Conservation (phyloP, 2,113 vertebrate genomes). For the Acrocephalus arundinaceus region DNA sequence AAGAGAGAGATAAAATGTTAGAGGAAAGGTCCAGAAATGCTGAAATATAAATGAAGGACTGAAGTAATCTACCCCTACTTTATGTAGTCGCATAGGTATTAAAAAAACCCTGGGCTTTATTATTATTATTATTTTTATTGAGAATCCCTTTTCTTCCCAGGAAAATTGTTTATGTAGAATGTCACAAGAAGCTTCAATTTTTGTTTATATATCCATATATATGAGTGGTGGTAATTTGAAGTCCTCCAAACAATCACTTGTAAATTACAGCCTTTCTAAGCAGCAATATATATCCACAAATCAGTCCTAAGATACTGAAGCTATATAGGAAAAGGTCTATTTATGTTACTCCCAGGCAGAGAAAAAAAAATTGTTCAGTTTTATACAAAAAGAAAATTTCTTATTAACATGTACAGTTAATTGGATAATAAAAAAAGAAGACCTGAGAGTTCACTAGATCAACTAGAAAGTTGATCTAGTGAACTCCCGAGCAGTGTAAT, state of each 20-base stretch:
- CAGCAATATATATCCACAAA: conserved; percentile 49
- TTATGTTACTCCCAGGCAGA: conserved; percentile 37
- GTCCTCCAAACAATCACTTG: conserved; percentile 64
- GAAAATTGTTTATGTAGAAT: conserved; percentile 67
- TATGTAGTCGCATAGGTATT: conserved; percentile 16
- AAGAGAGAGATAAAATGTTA: conserved; percentile 15
- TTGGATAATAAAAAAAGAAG: conserved; percentile 57
- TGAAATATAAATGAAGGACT: conserved; percentile 39
- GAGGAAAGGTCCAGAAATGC: conserved; percentile 31
- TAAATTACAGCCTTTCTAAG: conserved; percentile 65
- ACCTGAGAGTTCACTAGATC: background rate
- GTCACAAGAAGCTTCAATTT: conserved; percentile 62
- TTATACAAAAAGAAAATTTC: conserved; percentile 43
- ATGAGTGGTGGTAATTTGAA: conserved; percentile 61
- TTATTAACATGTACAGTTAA: conserved; percentile 62
- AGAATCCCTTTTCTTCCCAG: conserved; percentile 55
- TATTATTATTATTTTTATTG: conserved; percentile 36
- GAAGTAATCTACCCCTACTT: conserved; percentile 39
- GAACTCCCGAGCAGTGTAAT: conserved; percentile 21
- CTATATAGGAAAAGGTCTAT: conserved; percentile 6
- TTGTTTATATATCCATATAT: conserved; percentile 68
- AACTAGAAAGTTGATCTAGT: conserved; percentile 34
- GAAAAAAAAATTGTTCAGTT: background rate
- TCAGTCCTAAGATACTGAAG: conserved; percentile 55
- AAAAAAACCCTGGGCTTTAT: background rate